Evolutionary conservation across 2,113 vertebrate genomes (phyloP).

Genomic region (Cettia cetti): DNA sequence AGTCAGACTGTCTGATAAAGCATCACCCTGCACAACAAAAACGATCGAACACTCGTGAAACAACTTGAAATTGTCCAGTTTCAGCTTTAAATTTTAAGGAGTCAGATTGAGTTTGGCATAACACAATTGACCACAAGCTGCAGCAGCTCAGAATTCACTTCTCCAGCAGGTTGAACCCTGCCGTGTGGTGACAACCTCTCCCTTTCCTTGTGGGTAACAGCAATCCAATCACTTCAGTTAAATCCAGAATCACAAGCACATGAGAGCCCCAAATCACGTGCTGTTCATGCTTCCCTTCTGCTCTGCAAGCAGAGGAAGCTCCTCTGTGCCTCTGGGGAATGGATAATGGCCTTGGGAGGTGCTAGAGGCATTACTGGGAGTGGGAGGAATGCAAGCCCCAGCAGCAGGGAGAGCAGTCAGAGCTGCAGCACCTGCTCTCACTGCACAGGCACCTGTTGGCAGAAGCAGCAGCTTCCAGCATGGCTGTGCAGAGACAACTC

Average conservation of each 20-base stretch:
- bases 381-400: rapidly evolving
- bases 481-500: rapidly evolving
- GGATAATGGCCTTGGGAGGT: neutral
- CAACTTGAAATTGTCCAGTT: neutral
- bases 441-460: rapidly evolving
- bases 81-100: neutral
- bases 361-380: neutral
- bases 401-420: neutral
- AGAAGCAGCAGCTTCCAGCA: neutral
- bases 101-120: neutral
- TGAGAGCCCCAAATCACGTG: neutral
- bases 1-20: neutral
- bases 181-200: neutral
- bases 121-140: neutral
- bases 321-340: neutral
- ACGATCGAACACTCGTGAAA: neutral
- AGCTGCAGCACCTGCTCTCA: neutral
- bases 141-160: neutral
- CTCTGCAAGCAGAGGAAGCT: neutral
- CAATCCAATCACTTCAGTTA: neutral
- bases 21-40: neutral
- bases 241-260: neutral
- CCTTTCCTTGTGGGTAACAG: neutral
- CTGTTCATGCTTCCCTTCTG: neutral
- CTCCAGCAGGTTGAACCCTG: neutral